A percentile compares a stretch with the other conserved stretches of the same genome.
phyloP scores from a whole-genome alignment of 2,113 vertebrate genomes.

The Phodopus roborovskii region DNA sequence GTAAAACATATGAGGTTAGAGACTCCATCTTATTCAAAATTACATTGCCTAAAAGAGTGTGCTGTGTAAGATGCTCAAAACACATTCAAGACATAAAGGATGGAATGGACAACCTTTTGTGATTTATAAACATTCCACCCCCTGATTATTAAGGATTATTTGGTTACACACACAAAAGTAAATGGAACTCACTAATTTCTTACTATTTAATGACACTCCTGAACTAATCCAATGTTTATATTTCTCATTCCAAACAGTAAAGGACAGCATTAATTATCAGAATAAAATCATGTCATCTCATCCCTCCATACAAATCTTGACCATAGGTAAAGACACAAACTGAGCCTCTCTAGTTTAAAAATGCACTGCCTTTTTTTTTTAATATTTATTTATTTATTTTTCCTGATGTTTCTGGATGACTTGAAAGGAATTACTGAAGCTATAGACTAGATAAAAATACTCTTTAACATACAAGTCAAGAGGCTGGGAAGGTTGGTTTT shows the following conservation, averaged over 20 bases:
- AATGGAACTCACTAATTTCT: neutral
- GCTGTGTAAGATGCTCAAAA: neutral
- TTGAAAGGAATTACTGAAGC: neutral
- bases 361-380: neutral
- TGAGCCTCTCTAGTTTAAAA: neutral
- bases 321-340: neutral
- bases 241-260: slow-evolving; percentile 17
- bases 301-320: neutral
- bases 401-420: neutral
- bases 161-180: neutral
- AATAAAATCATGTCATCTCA: slow-evolving; percentile 2
- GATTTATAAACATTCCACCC: neutral
- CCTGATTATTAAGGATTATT: neutral
- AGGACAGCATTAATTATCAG: neutral
- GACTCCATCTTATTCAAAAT: neutral
- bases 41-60: neutral
- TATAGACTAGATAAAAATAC: neutral
- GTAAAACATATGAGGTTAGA: neutral
- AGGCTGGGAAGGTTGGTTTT: neutral
- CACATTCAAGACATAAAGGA: neutral
- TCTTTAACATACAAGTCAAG: neutral
- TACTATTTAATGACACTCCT: neutral
- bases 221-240: neutral
- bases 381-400: too few relatives aligned
- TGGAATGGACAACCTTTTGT: neutral